A percentile compares a stretch with the other conserved stretches of the same genome.
These are phyloP conservation scores for Montipora sp. DNA, from an alignment of 64 coral and sea anemone genomes.

Conservation along the genomic window DNA sequence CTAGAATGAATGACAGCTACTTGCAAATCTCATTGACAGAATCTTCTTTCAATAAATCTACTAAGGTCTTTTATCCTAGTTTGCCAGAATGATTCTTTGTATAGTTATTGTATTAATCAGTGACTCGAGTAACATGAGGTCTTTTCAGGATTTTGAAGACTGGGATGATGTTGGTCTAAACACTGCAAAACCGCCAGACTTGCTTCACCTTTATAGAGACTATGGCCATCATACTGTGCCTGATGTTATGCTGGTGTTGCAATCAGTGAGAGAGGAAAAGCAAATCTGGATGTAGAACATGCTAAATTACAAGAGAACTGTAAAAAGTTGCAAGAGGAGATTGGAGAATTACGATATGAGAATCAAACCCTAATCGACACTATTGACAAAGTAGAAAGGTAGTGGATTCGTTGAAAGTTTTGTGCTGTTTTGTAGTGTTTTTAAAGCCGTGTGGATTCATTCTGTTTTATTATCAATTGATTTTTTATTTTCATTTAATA, in stretches of 20 bases:
- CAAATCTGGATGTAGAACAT: constrained; percentile 72
- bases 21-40: no score
- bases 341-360: constrained; percentile 86
- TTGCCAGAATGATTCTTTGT: no score
- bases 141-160: constrained; percentile 92
- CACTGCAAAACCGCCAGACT: constrained; percentile 90
- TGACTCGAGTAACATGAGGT: no score
- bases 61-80: no score
- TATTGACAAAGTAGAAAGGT: constrained; percentile 77
- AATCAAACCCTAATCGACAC: constrained; percentile 78
- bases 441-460: no score
- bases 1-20: no score
- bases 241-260: constrained; percentile 79
- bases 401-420: background rate
- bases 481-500: no score
- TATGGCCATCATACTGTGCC: constrained; percentile 94
- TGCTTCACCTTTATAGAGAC: constrained; percentile 94
- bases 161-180: constrained; percentile 99
- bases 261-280: constrained; percentile 84
- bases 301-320: constrained; percentile 68
- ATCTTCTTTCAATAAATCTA: no score
- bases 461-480: no score
- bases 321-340: constrained; percentile 77
- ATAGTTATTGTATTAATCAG: no score
- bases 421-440: no score